phyloP scores from a whole-genome alignment of 2,113 vertebrate species.

The Martes martes region DNA sequence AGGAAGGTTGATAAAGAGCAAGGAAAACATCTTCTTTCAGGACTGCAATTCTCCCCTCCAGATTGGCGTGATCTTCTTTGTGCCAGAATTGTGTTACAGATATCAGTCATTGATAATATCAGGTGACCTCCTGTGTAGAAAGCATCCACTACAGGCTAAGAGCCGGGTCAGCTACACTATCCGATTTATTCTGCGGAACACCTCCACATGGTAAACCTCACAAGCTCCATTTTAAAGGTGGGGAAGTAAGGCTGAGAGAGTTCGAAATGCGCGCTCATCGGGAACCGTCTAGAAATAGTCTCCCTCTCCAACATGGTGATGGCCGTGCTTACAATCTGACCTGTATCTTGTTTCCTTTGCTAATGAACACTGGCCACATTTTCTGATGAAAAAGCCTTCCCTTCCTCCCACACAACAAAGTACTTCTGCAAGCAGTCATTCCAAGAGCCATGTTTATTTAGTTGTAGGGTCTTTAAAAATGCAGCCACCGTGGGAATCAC shows the following conservation, averaged over 20 bases:
- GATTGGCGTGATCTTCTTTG: neutral
- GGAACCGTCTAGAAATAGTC: neutral
- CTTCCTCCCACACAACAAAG: neutral
- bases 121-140: neutral
- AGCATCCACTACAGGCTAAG: neutral
- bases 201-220: neutral
- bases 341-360: neutral
- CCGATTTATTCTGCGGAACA: neutral
- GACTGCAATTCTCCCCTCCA: neutral
- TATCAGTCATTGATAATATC: neutral
- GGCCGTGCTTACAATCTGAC: neutral
- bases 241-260: neutral
- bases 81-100: neutral
- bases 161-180: neutral
- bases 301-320: neutral
- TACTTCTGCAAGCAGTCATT: slow-evolving; percentile 3
- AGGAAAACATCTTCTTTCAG: neutral
- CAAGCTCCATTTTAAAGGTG: neutral
- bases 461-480: slow-evolving; percentile 35
- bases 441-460: slow-evolving; percentile 36
- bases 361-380: neutral
- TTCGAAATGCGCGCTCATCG: neutral
- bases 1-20: neutral
- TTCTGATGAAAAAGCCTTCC: neutral
- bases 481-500: neutral